Percentiles rank a stretch among this genome's conserved stretches.
These are phyloP conservation scores for Austrofundulus limnaeus DNA, from an alignment of 2,113 vertebrate genomes.

Conservation along the genomic window DNA sequence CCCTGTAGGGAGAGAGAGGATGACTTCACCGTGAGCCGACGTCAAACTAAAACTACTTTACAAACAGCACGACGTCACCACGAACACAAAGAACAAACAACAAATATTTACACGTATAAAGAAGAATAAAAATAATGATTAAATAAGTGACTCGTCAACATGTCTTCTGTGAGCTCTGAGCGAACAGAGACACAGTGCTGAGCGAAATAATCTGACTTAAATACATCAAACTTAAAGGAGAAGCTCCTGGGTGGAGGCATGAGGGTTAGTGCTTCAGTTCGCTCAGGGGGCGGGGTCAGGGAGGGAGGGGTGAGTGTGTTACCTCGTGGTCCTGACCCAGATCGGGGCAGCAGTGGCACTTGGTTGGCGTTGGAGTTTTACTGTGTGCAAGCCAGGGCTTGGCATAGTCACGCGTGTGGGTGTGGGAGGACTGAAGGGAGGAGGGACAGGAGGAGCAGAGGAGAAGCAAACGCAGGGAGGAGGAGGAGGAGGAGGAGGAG, in stretches of 20 bases:
- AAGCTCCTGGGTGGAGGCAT: neutral
- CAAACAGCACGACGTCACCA: slow-evolving; percentile 1
- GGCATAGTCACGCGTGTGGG: slow-evolving; percentile 96
- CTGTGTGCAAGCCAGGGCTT: slow-evolving; percentile 99
- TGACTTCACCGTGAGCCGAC: neutral
- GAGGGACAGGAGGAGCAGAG: slow-evolving; percentile 45
- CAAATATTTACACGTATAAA: too few species aligned
- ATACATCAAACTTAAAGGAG: too few species aligned
- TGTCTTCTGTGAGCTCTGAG: too few species aligned
- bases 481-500: slow-evolving; percentile 25
- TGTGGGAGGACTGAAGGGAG: slow-evolving; percentile 88
- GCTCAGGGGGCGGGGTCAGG: slow-evolving; percentile 25
- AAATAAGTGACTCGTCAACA: too few species aligned
- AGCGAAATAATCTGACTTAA: too few species aligned
- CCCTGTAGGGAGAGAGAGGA: slow-evolving; percentile 72
- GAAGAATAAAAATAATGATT: too few species aligned
- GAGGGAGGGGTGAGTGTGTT: slow-evolving; percentile 68
- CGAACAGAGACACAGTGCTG: too few species aligned
- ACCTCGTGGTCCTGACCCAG: slow-evolving; percentile 78
- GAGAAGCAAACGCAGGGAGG: slow-evolving; percentile 29
- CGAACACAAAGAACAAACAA: neutral
- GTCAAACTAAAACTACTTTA: neutral
- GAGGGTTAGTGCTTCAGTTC: slow-evolving; percentile 61
- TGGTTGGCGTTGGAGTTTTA: slow-evolving; percentile 91
- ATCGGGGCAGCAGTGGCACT: slow-evolving; percentile 91